Conservation (phyloP, 2,113 vertebrate species). For the Eptesicus fuscus region DNA sequence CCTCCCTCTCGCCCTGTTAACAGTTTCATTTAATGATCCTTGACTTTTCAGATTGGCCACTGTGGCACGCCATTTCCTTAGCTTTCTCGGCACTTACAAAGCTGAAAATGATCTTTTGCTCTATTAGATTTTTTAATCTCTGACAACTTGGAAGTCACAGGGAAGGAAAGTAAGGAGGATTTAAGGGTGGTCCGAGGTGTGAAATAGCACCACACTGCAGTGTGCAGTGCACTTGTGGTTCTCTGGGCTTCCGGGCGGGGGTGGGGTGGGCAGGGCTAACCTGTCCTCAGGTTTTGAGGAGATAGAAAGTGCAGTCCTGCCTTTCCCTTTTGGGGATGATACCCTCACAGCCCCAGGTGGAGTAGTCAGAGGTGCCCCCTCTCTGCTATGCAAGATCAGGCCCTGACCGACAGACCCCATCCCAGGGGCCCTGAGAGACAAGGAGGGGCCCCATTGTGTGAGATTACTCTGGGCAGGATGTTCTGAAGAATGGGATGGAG, state of each 20-base stretch:
- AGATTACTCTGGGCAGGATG: not conserved
- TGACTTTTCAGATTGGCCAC: not conserved
- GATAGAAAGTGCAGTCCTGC: not conserved
- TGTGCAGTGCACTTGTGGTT: not conserved
- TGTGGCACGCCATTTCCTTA: not conserved
- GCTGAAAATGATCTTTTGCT: not conserved
- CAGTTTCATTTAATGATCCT: not conserved
- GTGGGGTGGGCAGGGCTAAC: no score
- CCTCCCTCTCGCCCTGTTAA: not conserved
- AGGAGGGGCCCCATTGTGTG: not conserved
- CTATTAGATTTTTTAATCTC: not conserved
- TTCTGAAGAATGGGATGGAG: not conserved
- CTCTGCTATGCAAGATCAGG: not conserved
- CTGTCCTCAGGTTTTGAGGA: not conserved
- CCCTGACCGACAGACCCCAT: not conserved
- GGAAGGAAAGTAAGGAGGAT: not conserved
- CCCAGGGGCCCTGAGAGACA: not conserved
- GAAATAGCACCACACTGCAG: not conserved
- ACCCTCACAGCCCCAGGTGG: accelerated
- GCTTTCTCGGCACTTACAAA: not conserved
- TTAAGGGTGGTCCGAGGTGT: not conserved
- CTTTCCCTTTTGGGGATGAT: not conserved
- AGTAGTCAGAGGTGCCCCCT: not conserved
- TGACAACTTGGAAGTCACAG: not conserved
- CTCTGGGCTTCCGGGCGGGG: not conserved